Conservation (phyloP, 2,113 vertebrate genomes). For the Colaptes auratus region DNA sequence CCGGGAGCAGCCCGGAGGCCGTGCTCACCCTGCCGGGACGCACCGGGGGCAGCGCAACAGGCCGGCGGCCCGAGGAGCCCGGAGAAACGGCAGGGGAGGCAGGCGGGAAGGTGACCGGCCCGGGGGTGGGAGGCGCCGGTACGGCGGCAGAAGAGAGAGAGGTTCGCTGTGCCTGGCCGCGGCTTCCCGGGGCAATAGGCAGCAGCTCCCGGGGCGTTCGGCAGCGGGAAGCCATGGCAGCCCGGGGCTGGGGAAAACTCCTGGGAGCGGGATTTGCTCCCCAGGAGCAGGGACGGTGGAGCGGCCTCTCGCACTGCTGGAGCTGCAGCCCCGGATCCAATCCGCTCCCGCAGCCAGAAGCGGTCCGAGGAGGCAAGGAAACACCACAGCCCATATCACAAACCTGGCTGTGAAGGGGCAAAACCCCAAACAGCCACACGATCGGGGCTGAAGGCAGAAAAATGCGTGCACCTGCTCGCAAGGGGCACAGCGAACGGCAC, state of each 20-base stretch:
- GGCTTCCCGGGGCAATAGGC: no score
- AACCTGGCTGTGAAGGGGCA: no score
- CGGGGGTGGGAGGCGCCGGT: no score
- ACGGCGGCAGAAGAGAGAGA: background rate
- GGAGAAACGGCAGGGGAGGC: background rate
- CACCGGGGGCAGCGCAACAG: background rate
- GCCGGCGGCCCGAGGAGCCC: no score
- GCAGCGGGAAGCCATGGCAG: background rate
- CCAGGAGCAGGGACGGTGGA: background rate
- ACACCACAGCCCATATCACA: rapidly evolving
- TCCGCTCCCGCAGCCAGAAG: background rate
- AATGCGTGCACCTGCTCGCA: slow-evolving; percentile 7
- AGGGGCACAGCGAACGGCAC: background rate
- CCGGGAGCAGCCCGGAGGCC: background rate
- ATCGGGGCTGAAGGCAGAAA: background rate
- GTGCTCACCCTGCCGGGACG: background rate
- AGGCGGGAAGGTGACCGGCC: background rate
- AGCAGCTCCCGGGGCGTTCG: background rate
- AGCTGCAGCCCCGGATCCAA: background rate
- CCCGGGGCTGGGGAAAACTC: background rate
- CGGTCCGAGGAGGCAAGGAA: background rate
- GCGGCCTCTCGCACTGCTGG: background rate
- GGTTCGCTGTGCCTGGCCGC: background rate
- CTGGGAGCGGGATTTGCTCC: background rate
- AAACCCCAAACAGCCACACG: no score